phyloP scores from a whole-genome alignment of 2,113 vertebrate genomes.

The Thomomys bottae region DNA sequence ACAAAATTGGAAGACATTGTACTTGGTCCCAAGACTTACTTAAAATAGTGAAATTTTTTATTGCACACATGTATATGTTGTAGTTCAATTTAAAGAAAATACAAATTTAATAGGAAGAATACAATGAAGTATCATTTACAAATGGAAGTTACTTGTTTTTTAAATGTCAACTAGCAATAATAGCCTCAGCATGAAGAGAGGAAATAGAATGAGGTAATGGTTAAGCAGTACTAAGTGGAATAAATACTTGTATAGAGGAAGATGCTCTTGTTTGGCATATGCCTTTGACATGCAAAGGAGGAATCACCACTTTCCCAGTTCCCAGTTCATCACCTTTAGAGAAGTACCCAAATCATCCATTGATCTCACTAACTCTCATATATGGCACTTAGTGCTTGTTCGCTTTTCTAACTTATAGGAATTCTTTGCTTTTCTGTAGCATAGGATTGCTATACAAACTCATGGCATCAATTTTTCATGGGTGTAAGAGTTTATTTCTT shows the following conservation, averaged over 20 bases:
- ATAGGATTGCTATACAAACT: not conserved
- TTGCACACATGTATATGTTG: not conserved
- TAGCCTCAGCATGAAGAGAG: not conserved
- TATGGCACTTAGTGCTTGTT: not conserved
- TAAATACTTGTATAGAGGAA: not conserved
- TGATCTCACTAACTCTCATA: not conserved
- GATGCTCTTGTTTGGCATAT: not conserved
- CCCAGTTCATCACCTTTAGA: not conserved
- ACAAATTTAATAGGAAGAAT: not conserved
- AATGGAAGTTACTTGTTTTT: conserved; percentile 5
- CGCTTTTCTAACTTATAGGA: conserved; percentile 26
- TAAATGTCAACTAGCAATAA: conserved; percentile 1
- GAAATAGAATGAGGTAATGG: not conserved
- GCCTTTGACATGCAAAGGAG: not conserved
- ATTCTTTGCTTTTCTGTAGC: not conserved
- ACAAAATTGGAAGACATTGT: not conserved
- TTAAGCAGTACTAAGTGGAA: not conserved
- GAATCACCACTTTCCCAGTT: not conserved
- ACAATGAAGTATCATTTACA: not conserved
- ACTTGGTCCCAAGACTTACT: not conserved
- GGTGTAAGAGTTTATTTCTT: conserved; percentile 3
- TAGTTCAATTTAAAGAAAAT: not conserved
- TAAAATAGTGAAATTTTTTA: conserved; percentile 5
- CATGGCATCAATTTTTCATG: not conserved
- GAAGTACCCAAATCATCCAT: not conserved